Evolutionary conservation across 2,113 vertebrate genomes (phyloP), one percentile per base, ranked within the genome.

Genomic region (Gyps fulvus): DNA sequence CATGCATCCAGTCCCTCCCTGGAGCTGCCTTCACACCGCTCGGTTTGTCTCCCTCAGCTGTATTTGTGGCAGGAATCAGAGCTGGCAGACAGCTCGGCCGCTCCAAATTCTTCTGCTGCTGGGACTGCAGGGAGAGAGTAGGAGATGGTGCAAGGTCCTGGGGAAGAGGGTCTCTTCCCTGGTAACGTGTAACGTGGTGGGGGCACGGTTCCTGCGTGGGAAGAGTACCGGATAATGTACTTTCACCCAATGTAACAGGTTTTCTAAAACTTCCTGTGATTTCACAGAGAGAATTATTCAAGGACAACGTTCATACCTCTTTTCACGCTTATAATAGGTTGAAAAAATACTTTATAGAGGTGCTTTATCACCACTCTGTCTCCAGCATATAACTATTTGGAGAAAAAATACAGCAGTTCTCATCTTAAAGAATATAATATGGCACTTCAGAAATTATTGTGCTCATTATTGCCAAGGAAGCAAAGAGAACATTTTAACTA

Each of bases 171-270:
- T 74, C 14, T 67, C 31, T 50, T 58, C 27, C 32, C 27, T 69
- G 9, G 10, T 58, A 59, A 29, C 9, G 7, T 26, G 27, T 34
- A 59, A 54, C 0, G 0, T 17, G 9, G 6, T 22, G 43, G 40
- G n/a, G 26, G 34, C 34, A 40, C 31, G 21, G 52, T 8, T n/a
- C 14, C 36, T 52, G 25, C 21, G 3, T 22, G 9, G 17, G 31
- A 43, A 16, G 22, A 43, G 11, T 36, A 43, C 11, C 52, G 38
- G 21, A 34, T 38, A 50, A 62, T 14, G 9, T 26, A 29, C 9
- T 83, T 63, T 19, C 2, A 1, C 8, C 20, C 4, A 43, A 7
- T 22, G 40, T 49, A 72, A 54, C 11, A 36, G 7, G 5, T 78
- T 63, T 83, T 13, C 40, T 55, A 55, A 78, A 43, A 54, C 47